These are phyloP conservation scores for Tupiocoris notatus DNA, from an alignment of 2,888 invertebrate species.

Conservation along the genomic window DNA sequence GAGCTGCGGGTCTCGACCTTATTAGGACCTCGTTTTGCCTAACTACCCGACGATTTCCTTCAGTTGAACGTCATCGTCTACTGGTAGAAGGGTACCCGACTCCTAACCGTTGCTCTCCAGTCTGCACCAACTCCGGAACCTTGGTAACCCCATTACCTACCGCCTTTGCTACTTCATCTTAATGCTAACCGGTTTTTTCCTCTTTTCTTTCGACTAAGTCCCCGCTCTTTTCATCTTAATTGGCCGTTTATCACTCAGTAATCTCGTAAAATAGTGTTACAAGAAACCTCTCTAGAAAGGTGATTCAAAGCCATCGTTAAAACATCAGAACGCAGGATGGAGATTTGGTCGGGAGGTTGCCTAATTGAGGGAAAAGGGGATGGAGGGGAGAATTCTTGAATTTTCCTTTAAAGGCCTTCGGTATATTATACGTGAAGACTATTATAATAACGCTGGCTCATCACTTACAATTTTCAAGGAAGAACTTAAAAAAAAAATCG, in stretches of 20 bases:
- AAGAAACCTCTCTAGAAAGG: conserved; percentile 14
- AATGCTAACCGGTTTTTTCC: conserved; percentile 11
- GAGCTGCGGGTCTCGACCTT: conserved; percentile 1
- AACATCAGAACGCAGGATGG: not conserved
- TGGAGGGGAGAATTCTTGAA: no score
- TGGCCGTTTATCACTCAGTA: conserved; percentile 33
- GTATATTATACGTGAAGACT: no score
- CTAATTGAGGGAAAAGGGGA: not conserved
- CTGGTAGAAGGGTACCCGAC: conserved; percentile 7
- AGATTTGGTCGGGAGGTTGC: not conserved
- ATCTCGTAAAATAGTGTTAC: conserved; percentile 33
- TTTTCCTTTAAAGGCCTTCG: no score
- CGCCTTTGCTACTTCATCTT: conserved; percentile 32
- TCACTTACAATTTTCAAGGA: no score
- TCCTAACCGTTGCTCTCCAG: no score
- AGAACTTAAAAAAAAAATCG: no score
- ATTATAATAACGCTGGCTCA: no score
- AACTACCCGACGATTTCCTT: conserved; percentile 38
- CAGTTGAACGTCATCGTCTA: conserved; percentile 32
- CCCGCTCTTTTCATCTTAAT: conserved; percentile 12
- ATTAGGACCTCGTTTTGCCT: conserved; percentile 21
- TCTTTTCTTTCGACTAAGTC: not conserved
- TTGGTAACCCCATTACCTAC: conserved; percentile 32
- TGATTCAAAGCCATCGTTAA: not conserved
- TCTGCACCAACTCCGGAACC: not conserved